Base-by-base conservation (phyloP, 2,888 invertebrate species). In the Pandemis heparana region DNA sequence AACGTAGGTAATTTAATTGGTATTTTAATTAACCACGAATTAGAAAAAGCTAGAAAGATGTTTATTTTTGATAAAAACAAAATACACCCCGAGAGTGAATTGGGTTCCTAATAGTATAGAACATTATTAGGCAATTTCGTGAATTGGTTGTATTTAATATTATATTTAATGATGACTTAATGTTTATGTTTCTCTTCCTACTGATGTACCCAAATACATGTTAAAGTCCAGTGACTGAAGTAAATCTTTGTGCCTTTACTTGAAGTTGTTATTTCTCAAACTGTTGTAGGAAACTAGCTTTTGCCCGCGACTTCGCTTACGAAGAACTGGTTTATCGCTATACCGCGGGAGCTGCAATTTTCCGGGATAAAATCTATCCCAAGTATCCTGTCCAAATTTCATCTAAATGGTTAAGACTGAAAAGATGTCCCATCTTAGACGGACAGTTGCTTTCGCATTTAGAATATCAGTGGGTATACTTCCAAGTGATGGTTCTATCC, bases 51-150 rank as follows among this genome's bases (percentile, higher is more conserved):
- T 39, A 92, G 81, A 80, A 91, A 86, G 72, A 83, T 88, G 72
- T 87, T 92, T 74, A 69, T 87, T 16, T 86, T 87, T 71, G 87
- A 92, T 75, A 89, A 87, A 78, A 94, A 93, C 80, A 92, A 89
- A 85, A 86, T 94, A 78, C 92, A 93, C 76, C 94, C 94, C 66
- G 85, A 85, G 66, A 81, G 84, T 74, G 85, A 80, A 70, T 79
- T 61, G 12, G 39, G 38, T 51, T 10, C 65, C 1, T 51, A 51
- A 46, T 7, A 23, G 23, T 23, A 23, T 23, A 0, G 8, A 16
- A 48, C 16, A 48, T 16, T 53, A 16, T 53, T 53, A 18, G 18
- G 18, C 53, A 53, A 53, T 18, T 53, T 7, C 18, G 53, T 53
- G 53, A 53, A 8, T 53, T 18, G 16, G 18, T 53, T 53, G 16